phyloP scores from a whole-genome alignment of 2,888 invertebrate genomes.

The Oscheius sp. region DNA sequence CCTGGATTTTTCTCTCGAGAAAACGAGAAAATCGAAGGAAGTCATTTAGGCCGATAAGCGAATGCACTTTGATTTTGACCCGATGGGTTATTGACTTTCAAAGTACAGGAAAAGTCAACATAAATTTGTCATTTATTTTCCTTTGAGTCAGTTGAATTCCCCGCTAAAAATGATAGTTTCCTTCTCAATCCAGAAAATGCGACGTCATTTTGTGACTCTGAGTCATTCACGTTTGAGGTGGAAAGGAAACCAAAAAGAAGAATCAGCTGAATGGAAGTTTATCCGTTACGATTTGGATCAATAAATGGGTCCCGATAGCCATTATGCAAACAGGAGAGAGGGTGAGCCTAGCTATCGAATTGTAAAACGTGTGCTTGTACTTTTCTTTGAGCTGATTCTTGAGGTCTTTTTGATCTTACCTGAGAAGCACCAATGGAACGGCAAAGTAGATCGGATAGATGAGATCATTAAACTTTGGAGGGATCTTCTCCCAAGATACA shows the following conservation, averaged over 20 bases:
- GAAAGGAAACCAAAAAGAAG: neutral
- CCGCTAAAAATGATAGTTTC: too few relatives aligned
- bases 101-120: too few relatives aligned
- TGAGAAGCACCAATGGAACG: constrained; percentile 54
- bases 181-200: too few relatives aligned
- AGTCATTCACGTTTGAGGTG: neutral
- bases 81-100: too few relatives aligned
- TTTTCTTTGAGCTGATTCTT: neutral
- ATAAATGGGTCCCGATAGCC: constrained; percentile 22
- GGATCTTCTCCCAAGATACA: constrained; percentile 56
- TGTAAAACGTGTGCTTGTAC: constrained; percentile 17
- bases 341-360: constrained; percentile 1
- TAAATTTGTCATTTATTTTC: too few relatives aligned
- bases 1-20: neutral
- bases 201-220: too few relatives aligned
- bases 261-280: too few relatives aligned
- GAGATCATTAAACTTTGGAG: constrained; percentile 56
- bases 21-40: too few relatives aligned
- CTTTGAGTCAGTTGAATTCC: too few relatives aligned
- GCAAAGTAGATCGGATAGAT: constrained; percentile 59
- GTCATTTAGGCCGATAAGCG: too few relatives aligned
- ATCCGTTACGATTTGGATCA: neutral
- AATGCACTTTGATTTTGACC: too few relatives aligned
- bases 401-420: constrained; percentile 25
- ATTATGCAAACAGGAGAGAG: constrained; percentile 22